phyloP scores from a whole-genome alignment of 2,797 vertebrate genomes.

The Salarias fasciatus region DNA sequence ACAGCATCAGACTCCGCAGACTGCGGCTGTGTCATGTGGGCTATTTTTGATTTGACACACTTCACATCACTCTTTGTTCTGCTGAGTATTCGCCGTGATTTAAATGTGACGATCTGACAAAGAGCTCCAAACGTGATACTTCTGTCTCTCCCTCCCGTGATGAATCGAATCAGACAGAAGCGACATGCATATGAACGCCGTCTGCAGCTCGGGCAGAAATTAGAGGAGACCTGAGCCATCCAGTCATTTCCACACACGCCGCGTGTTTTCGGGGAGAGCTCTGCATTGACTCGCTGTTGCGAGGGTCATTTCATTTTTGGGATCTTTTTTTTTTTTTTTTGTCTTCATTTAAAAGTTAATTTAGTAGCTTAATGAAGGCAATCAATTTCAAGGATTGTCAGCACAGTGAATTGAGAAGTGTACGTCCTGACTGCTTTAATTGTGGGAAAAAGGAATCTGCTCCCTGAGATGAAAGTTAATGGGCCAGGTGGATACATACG shows the following conservation, averaged over 20 bases:
- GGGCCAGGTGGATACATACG: conserved; percentile 61
- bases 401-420: conserved; percentile 51
- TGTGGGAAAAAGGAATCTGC: conserved; percentile 43
- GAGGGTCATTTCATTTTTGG: conserved; percentile 26
- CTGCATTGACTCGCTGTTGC: conserved; percentile 31
- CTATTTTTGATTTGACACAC: conserved; percentile 54
- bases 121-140: conserved; percentile 25
- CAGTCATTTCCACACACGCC: conserved; percentile 25
- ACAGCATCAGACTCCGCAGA: conserved; percentile 39
- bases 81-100: conserved; percentile 45
- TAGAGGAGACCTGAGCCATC: conserved; percentile 19
- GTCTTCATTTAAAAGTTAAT: conserved; percentile 19
- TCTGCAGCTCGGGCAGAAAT: conserved; percentile 33
- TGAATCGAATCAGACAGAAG: conserved; percentile 50
- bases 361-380: conserved; percentile 48
- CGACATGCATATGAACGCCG: conserved; percentile 30
- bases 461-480: conserved; percentile 66
- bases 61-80: conserved; percentile 54
- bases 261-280: conserved; percentile 21
- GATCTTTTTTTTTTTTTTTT: neutral
- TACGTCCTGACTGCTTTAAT: conserved; percentile 49
- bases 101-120: conserved; percentile 25
- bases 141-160: conserved; percentile 33
- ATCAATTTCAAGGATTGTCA: conserved; percentile 53
- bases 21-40: conserved; percentile 45